Percentiles rank a stretch among this genome's conserved stretches.
These are phyloP conservation scores for Entelurus aequoreus DNA, from an alignment of 2,113 vertebrate genomes.

Conservation along the genomic window DNA sequence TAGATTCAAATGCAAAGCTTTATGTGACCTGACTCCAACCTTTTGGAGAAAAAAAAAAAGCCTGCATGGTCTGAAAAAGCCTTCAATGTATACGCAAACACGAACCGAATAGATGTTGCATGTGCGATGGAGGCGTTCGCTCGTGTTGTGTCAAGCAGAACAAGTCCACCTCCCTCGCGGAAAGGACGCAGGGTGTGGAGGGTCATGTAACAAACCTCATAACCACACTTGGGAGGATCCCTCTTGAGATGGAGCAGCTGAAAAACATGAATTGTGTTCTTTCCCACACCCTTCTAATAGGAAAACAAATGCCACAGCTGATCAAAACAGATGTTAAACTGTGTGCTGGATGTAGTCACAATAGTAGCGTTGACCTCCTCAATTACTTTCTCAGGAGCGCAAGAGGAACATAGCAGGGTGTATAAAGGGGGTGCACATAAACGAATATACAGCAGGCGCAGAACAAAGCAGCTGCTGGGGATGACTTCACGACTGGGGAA, in stretches of 20 bases:
- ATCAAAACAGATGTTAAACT: background rate
- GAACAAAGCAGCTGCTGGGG: slow-evolving; percentile 51
- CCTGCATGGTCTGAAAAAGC: slow-evolving; percentile 5
- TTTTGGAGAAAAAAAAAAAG: background rate
- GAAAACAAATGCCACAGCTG: background rate
- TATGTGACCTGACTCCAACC: background rate
- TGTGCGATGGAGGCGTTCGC: slow-evolving; percentile 12
- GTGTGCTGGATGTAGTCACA: background rate
- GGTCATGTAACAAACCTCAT: background rate
- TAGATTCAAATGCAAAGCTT: background rate
- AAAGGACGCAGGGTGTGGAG: background rate
- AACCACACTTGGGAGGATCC: background rate
- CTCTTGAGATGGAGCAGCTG: background rate
- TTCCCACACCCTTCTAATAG: background rate
- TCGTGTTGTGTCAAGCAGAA: slow-evolving; percentile 9
- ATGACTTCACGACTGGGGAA: slow-evolving; percentile 68
- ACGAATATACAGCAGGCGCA: slow-evolving; percentile 59
- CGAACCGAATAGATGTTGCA: slow-evolving; percentile 32
- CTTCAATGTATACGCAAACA: slow-evolving; percentile 44
- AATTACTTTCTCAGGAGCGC: background rate
- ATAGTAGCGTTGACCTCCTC: slow-evolving; percentile 4
- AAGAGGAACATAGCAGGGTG: background rate
- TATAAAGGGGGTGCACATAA: slow-evolving; percentile 43
- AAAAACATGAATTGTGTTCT: background rate
- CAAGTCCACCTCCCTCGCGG: background rate